These are phyloP conservation scores for Oostethus manadensis DNA, from an alignment of 2,113 vertebrate genomes.

Conservation along the genomic window DNA sequence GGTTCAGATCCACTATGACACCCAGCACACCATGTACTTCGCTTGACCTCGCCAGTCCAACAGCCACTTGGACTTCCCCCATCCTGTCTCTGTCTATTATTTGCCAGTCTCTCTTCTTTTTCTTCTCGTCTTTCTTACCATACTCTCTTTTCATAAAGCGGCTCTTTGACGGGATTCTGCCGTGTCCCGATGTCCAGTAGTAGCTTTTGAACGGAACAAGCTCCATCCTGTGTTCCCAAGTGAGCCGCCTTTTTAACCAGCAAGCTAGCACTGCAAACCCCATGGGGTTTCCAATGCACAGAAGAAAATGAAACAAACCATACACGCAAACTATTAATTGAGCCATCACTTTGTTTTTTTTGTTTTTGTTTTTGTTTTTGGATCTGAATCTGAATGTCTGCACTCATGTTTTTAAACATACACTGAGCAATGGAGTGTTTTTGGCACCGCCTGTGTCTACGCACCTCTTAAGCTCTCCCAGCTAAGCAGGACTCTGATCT, in stretches of 20 bases:
- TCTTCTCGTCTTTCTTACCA: slow-evolving; percentile 24
- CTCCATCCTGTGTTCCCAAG: slow-evolving; percentile 56
- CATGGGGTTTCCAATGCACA: slow-evolving; percentile 73
- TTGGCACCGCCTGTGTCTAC: slow-evolving; percentile 49
- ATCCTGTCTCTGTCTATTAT: slow-evolving; percentile 14
- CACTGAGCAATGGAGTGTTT: slow-evolving; percentile 69
- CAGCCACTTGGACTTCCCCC: slow-evolving; percentile 44
- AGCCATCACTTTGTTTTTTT: slow-evolving; percentile 79
- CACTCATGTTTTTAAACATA: slow-evolving; percentile 67
- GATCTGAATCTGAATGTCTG: slow-evolving; percentile 70
- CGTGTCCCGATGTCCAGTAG: slow-evolving; percentile 27
- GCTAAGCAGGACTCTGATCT: slow-evolving; percentile 77
- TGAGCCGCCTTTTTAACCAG: slow-evolving; percentile 82
- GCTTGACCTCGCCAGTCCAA: slow-evolving; percentile 74
- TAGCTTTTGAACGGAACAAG: slow-evolving; percentile 55
- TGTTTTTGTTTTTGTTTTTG: slow-evolving; percentile 70
- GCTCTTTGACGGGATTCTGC: slow-evolving; percentile 50
- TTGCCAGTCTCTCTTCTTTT: slow-evolving; percentile 20
- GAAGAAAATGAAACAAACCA: slow-evolving; percentile 49
- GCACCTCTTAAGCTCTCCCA: slow-evolving; percentile 72
- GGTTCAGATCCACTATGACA: slow-evolving; percentile 98
- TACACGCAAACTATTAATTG: slow-evolving; percentile 66
- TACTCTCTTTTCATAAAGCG: slow-evolving; percentile 48
- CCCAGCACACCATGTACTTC: slow-evolving; percentile 99
- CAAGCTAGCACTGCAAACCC: slow-evolving; percentile 82